These are phyloP conservation scores for Drosophila truncata DNA, from an alignment of 1,140 invertebrate genomes.

Conservation along the genomic window DNA sequence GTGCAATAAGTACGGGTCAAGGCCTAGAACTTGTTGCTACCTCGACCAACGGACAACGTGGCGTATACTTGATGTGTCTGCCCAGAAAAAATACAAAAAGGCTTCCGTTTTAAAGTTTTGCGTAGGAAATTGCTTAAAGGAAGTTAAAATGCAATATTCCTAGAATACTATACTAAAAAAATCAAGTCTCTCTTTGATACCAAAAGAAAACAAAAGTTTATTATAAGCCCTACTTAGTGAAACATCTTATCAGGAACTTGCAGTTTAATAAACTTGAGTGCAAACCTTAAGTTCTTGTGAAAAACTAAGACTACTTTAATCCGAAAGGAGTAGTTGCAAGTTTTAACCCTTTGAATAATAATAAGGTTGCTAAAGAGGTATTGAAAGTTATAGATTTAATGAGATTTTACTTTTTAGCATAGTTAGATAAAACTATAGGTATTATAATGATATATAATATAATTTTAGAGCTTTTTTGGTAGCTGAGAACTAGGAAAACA, in stretches of 20 bases:
- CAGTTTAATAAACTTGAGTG: neutral
- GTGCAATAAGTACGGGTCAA: constrained; percentile 45
- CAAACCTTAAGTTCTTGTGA: neutral
- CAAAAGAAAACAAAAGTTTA: neutral
- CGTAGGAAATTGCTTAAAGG: neutral
- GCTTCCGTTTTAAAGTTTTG: constrained; percentile 14
- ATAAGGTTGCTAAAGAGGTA: neutral
- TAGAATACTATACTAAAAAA: too few species aligned
- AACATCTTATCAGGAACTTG: neutral
- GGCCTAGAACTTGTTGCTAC: constrained; percentile 44
- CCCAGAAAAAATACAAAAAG: neutral
- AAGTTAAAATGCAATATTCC: neutral
- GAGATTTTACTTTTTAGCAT: neutral
- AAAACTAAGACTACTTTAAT: neutral
- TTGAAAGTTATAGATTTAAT: neutral
- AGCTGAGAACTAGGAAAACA: neutral
- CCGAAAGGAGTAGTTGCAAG: neutral
- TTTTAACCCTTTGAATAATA: neutral
- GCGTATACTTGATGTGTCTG: constrained; percentile 33
- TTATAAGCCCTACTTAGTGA: neutral
- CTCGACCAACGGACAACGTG: constrained; percentile 10
- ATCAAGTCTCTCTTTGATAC: too few species aligned
- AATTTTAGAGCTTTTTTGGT: too few species aligned
- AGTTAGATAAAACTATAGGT: too few species aligned
- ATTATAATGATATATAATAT: too few species aligned